Evolutionary conservation across 2,113 vertebrate species (phyloP).

Genomic region (Mastomys coucha): DNA sequence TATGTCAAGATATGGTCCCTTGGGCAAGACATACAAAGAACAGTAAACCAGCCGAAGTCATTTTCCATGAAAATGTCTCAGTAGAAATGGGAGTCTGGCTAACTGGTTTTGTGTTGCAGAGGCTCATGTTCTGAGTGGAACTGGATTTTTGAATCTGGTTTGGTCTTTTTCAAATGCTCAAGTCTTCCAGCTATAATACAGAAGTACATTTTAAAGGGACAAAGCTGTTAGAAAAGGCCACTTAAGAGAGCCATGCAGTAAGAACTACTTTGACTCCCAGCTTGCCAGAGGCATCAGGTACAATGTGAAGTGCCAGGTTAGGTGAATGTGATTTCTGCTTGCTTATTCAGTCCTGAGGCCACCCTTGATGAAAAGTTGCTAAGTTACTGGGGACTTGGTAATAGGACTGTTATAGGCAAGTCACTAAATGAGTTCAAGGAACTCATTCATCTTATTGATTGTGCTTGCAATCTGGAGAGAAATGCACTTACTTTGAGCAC

Average conservation of each 20-base stretch:
- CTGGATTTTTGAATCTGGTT: conserved; percentile 30
- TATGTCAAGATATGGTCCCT: background rate
- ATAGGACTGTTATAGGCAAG: conserved; percentile 62
- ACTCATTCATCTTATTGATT: conserved; percentile 74
- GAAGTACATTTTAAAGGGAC: conserved; percentile 33
- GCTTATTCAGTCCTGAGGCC: conserved; percentile 39
- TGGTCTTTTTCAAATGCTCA: conserved; percentile 23
- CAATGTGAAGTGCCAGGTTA: background rate
- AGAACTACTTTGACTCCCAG: background rate
- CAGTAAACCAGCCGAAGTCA: background rate
- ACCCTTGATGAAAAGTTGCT: conserved; percentile 30
- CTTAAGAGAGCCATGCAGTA: conserved; percentile 6
- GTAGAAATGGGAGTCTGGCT: background rate
- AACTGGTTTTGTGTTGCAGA: conserved; percentile 11
- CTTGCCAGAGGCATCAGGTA: background rate
- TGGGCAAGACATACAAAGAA: background rate
- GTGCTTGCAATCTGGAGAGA: conserved; percentile 44
- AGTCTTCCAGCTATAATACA: background rate
- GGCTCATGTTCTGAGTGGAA: background rate
- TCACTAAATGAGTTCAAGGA: conserved; percentile 74
- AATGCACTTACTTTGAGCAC: conserved; percentile 58
- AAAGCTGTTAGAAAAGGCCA: conserved; percentile 26
- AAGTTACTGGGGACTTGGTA: conserved; percentile 57
- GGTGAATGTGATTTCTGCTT: conserved; percentile 54
- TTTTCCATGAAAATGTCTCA: conserved; percentile 17